Percentiles rank a stretch among this genome's conserved stretches.
phyloP scores from a whole-genome alignment of 2,113 vertebrate genomes.

The Cranoglanis bouderius region DNA sequence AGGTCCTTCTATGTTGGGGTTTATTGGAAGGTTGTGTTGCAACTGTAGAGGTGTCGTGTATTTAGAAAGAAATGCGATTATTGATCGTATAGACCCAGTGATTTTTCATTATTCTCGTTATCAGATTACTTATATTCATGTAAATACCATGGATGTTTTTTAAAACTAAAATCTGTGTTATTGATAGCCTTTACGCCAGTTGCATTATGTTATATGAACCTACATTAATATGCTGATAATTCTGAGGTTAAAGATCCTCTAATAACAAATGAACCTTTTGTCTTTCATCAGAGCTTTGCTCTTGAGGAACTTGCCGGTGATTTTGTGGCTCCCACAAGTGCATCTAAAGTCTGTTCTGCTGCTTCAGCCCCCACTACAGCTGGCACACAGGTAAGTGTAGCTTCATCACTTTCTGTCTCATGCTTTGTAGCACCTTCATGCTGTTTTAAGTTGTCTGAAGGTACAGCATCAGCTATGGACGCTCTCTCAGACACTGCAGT shows the following conservation, averaged over 20 bases:
- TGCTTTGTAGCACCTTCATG: not conserved
- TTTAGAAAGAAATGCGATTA: not conserved
- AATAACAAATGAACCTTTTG: not conserved
- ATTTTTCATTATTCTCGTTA: not conserved
- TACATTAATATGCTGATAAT: not conserved
- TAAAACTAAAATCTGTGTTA: not conserved
- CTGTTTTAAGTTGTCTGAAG: constrained; percentile 57
- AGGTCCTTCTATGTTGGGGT: not conserved
- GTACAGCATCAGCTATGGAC: constrained; percentile 61
- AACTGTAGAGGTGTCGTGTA: not conserved
- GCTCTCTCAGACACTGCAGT: constrained; percentile 69
- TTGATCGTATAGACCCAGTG: not conserved
- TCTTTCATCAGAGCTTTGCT: constrained; percentile 51
- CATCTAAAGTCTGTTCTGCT: constrained; percentile 62
- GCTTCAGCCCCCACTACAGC: constrained; percentile 42
- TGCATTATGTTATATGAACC: not conserved
- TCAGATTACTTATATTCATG: not conserved
- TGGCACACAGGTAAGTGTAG: constrained; percentile 53
- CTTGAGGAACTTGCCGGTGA: constrained; percentile 64
- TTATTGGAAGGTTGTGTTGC: not conserved
- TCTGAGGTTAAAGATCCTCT: not conserved
- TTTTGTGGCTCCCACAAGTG: constrained; percentile 60
- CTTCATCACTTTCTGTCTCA: not conserved
- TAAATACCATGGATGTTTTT: not conserved
- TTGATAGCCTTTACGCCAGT: not conserved